A percentile compares a stretch with the other conserved stretches of the same genome.
Evolutionary conservation across 1,140 invertebrate genomes (phyloP).

Genomic region (Amyelois transitella): DNA sequence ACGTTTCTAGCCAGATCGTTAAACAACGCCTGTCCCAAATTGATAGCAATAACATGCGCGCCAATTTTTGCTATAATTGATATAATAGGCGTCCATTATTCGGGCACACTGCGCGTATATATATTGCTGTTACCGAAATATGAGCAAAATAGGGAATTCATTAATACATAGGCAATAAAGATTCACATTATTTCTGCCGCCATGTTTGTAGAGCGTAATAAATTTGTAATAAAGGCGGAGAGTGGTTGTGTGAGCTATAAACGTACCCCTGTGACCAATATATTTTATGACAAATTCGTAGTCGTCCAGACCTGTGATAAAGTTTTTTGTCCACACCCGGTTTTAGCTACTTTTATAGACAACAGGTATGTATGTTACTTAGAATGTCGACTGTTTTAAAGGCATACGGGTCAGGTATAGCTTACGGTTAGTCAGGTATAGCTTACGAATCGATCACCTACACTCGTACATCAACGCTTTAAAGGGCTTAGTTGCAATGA

Average conservation of each 20-base stretch:
- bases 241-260: constrained; percentile 24
- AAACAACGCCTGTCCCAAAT: constrained; percentile 17
- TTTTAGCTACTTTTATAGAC: not conserved
- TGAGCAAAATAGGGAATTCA: constrained; percentile 33
- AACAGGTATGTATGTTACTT: not conserved
- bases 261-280: constrained; percentile 16
- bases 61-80: constrained; percentile 2
- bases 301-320: constrained; percentile 5
- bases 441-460: too few relatives aligned
- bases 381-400: too few relatives aligned
- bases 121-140: not conserved
- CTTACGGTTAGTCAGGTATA: too few relatives aligned
- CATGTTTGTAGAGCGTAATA: constrained; percentile 38
- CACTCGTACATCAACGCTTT: too few relatives aligned
- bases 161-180: constrained; percentile 52
- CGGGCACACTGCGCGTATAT: not conserved
- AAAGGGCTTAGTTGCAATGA: too few relatives aligned
- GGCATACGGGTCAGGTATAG: too few relatives aligned
- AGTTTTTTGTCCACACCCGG: not conserved
- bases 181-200: constrained; percentile 34
- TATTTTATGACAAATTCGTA: constrained; percentile 24
- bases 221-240: constrained; percentile 47
- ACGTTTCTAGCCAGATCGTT: not conserved
- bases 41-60: constrained; percentile 14
- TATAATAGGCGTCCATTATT: not conserved